Conservation (phyloP, 2,888 invertebrate species). For the Eledona agricola region DNA sequence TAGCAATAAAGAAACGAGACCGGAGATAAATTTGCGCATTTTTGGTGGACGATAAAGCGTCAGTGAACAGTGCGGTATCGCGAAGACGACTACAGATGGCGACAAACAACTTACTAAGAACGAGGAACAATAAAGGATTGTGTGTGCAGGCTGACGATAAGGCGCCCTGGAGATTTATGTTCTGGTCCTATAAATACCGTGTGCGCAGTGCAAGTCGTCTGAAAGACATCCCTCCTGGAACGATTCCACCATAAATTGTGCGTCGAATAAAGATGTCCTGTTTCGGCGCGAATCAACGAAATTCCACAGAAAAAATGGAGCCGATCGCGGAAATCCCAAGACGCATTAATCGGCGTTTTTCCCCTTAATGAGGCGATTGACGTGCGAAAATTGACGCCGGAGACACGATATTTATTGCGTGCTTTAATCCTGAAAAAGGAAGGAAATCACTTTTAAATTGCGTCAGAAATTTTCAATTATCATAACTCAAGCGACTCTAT, state of each 20-base stretch:
- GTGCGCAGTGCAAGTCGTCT: conserved; percentile 37
- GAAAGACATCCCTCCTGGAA: conserved; percentile 29
- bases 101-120: conserved; percentile 42
- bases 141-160: conserved; percentile 45
- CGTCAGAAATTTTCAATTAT: conserved; percentile 36
- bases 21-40: conserved; percentile 5
- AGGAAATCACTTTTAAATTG: conserved; percentile 20
- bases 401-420: conserved; percentile 23
- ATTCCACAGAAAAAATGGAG: conserved; percentile 37
- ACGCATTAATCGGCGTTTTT: conserved; percentile 27
- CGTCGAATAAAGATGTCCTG: conserved; percentile 35
- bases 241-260: conserved; percentile 27
- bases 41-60: conserved; percentile 11
- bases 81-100: conserved; percentile 38
- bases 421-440: conserved; percentile 12
- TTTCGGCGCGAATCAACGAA: conserved; percentile 38
- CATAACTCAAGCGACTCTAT: conserved; percentile 30
- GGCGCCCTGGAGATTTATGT: conserved; percentile 45
- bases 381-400: conserved; percentile 14
- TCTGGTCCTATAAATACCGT: conserved; percentile 41
- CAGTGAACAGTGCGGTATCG: conserved; percentile 22
- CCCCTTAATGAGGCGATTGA: conserved; percentile 5
- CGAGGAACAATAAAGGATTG: conserved; percentile 41
- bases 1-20: too few relatives aligned
- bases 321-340: conserved; percentile 10